Conservation (phyloP, 1,140 invertebrate genomes). For the Doryteuthis pealeii region DNA sequence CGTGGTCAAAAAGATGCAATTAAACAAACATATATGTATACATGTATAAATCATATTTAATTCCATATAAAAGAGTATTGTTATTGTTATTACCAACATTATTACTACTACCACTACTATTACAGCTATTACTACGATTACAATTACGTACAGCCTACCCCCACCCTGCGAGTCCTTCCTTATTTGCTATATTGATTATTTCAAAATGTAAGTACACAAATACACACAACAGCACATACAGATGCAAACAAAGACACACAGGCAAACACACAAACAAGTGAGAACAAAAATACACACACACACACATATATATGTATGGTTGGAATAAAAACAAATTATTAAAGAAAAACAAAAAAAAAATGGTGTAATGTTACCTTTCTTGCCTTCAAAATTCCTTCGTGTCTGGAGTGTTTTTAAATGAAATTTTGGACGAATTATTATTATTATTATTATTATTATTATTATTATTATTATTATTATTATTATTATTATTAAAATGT, state of each 20-base stretch:
- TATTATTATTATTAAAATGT: not conserved
- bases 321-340: not conserved
- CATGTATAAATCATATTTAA: too few relatives aligned
- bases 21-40: too few relatives aligned
- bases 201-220: not conserved
- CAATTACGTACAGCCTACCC: too few relatives aligned
- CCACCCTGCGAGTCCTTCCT: too few relatives aligned
- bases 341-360: not conserved
- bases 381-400: not conserved
- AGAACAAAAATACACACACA: not conserved
- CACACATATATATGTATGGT: not conserved
- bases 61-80: too few relatives aligned
- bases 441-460: not conserved
- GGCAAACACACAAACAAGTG: not conserved
- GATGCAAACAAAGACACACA: not conserved
- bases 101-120: too few relatives aligned
- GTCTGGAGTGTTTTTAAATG: not conserved
- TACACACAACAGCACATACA: not conserved
- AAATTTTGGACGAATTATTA: not conserved
- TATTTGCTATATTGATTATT: too few relatives aligned
- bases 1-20: too few relatives aligned
- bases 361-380: not conserved
- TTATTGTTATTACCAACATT: too few relatives aligned
- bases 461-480: not conserved
- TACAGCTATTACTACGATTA: too few relatives aligned